Evolutionary conservation across 1,140 invertebrate genomes (phyloP).

Genomic region (Sycobia sp.): DNA sequence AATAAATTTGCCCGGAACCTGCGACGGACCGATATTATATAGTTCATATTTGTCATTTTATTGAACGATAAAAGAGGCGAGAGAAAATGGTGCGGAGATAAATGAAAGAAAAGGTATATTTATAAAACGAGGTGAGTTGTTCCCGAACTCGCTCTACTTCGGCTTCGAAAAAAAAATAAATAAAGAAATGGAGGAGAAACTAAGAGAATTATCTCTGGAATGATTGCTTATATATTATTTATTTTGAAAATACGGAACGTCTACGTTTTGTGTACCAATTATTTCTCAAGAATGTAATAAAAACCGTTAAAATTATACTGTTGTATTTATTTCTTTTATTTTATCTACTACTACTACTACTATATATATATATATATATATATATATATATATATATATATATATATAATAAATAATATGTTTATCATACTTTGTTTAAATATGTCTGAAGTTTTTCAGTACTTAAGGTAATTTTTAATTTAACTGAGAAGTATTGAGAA

Average conservation of each 20-base stretch:
- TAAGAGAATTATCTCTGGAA: conserved; percentile 20
- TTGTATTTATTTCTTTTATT: background rate
- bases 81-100: too few relatives aligned
- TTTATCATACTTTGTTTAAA: too few relatives aligned
- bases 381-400: background rate
- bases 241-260: conserved; percentile 45
- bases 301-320: conserved; percentile 37
- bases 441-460: too few relatives aligned
- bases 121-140: conserved; percentile 4
- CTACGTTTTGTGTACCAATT: conserved; percentile 50
- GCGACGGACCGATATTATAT: conserved; percentile 1
- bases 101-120: conserved; percentile 17
- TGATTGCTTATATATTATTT: conserved; percentile 48
- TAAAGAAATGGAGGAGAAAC: too few relatives aligned
- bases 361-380: background rate
- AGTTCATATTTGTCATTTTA: conserved; percentile 20
- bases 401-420: too few relatives aligned
- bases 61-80: too few relatives aligned
- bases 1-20: conserved; percentile 8
- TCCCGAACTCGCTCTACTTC: background rate
- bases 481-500: too few relatives aligned
- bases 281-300: conserved; percentile 57
- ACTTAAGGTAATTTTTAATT: too few relatives aligned
- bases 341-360: background rate
- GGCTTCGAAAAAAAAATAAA: conserved; percentile 5